These are phyloP conservation scores for Corticium candelabrum DNA, from an alignment of 37 sponge, comb jelly and placozoan genomes.

Conservation along the genomic window DNA sequence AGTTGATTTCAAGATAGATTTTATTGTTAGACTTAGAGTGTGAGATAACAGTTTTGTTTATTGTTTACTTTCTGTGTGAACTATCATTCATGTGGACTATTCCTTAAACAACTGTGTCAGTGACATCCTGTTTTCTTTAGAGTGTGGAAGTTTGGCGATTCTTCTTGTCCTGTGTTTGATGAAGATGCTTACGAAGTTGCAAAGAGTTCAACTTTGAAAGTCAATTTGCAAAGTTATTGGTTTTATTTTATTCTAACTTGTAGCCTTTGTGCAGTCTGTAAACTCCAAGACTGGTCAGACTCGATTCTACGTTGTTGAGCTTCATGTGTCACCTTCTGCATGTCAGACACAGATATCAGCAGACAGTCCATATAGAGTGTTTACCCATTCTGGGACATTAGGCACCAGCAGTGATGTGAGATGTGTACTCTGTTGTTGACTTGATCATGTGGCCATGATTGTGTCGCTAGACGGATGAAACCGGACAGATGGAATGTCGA, in stretches of 20 bases:
- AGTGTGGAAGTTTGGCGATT: slow-evolving; percentile 47
- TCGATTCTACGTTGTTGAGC: slow-evolving; percentile 5
- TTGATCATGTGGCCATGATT: no score
- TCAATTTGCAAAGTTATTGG: no score
- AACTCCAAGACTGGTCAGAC: slow-evolving; percentile 1
- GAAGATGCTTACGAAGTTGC: slow-evolving; percentile 59
- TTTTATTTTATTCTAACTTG: no score
- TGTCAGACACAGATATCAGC: no score
- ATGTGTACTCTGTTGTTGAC: no score
- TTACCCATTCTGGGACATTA: slow-evolving; percentile 12
- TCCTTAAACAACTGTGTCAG: not conserved
- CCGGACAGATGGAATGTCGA: slow-evolving; percentile 73
- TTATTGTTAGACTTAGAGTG: no score
- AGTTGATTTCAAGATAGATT: no score
- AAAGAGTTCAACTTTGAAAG: slow-evolving; percentile 59
- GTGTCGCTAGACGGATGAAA: no score
- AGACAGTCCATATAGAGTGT: slow-evolving; percentile 13
- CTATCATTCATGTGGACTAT: no score
- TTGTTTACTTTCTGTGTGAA: no score
- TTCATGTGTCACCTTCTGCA: slow-evolving; percentile 9
- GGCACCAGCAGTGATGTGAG: not conserved
- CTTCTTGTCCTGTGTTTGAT: slow-evolving; percentile 29
- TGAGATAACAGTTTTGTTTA: no score
- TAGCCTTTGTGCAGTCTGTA: not conserved
- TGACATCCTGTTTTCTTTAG: not conserved